phyloP scores from a whole-genome alignment of 2,797 vertebrate species.

The Pantherophis vulpinus region DNA sequence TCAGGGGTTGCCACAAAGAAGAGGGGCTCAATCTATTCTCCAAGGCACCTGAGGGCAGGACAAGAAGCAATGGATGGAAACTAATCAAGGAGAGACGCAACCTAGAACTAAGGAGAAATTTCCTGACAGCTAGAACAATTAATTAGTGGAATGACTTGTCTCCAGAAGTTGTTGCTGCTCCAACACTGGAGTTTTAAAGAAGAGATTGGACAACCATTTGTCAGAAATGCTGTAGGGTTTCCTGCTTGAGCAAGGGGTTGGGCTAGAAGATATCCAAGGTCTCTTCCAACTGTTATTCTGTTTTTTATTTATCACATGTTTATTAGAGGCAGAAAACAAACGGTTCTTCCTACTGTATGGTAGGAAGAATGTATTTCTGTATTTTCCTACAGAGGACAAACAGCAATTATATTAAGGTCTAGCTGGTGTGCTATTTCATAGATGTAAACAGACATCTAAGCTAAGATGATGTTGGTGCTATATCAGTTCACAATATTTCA shows the following conservation, averaged over 20 bases:
- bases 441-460: slow-evolving; percentile 1
- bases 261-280: not conserved
- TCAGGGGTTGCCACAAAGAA: not conserved
- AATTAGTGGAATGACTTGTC: not conserved
- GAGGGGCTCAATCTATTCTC: not conserved
- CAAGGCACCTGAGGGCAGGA: not conserved
- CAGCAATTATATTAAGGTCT: not conserved
- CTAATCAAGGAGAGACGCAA: not conserved
- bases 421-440: not conserved
- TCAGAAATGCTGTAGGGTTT: not conserved
- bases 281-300: not conserved
- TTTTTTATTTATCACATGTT: not conserved
- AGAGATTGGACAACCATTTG: not conserved
- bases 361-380: too few species aligned
- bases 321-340: not conserved
- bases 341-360: not conserved
- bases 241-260: not conserved
- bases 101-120: not conserved
- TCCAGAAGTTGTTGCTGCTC: not conserved
- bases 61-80: not conserved
- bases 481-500: not conserved
- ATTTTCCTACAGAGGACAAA: not conserved
- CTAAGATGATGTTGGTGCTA: slow-evolving; percentile 1
- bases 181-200: not conserved
- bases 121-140: not conserved